Conservation (phyloP, 2,797 vertebrate genomes). For the Scolopax bukidnonensis region DNA sequence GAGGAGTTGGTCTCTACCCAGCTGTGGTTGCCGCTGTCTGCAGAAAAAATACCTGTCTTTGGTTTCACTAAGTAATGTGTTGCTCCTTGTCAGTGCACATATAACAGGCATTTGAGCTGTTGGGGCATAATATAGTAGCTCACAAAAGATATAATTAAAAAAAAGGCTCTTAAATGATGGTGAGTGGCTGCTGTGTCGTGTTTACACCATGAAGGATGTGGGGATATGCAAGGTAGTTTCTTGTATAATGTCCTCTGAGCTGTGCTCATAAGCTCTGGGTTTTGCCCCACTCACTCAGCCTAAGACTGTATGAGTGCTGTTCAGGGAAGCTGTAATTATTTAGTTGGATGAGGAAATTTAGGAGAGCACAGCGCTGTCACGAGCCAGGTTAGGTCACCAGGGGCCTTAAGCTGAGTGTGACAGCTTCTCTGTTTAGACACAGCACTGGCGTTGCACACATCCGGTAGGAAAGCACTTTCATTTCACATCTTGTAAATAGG, state of each 20-base stretch:
- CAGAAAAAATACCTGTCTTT: neutral
- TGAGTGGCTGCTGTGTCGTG: neutral
- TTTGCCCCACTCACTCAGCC: neutral
- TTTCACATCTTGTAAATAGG: neutral
- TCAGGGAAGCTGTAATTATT: neutral
- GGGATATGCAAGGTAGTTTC: neutral
- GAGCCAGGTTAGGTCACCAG: neutral
- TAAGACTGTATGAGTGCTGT: neutral
- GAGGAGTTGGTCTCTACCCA: neutral
- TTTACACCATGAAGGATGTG: neutral
- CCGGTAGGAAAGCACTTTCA: neutral
- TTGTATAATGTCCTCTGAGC: neutral
- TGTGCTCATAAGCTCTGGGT: neutral
- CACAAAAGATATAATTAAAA: neutral
- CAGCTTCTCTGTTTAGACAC: no score
- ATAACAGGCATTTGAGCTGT: neutral
- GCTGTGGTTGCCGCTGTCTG: neutral
- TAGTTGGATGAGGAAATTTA: neutral
- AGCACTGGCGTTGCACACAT: neutral
- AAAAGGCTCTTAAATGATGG: neutral
- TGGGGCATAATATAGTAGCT: neutral
- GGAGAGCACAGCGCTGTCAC: neutral
- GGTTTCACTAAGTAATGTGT: neutral
- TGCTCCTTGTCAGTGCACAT: accelerated
- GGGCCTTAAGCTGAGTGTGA: neutral